Evolutionary conservation across 2,888 invertebrate species (phyloP).

Genomic region (Teleiodes luculella): DNA sequence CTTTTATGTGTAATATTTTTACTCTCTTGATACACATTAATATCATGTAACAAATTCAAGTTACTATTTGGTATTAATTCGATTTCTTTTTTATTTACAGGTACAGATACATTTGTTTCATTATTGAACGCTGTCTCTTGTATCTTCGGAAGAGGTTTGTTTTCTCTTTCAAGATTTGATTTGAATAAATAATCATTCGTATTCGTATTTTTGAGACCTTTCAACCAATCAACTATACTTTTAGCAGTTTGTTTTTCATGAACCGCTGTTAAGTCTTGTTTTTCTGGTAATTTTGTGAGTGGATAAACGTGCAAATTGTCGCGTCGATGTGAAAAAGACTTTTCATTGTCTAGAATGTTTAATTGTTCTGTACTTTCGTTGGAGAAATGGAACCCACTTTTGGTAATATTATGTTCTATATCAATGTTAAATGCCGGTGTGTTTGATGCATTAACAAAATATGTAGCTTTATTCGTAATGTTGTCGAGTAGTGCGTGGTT

Average conservation of each 20-base stretch:
- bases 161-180: background rate
- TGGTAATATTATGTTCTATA: no score
- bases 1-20: background rate
- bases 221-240: background rate
- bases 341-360: no score
- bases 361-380: no score
- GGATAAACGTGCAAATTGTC: no score
- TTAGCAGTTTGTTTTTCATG: background rate
- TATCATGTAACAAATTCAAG: background rate
- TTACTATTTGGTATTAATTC: background rate
- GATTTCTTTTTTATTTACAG: no score
- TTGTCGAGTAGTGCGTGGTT: background rate
- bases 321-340: no score
- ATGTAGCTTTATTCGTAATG: background rate
- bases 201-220: background rate
- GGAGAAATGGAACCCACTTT: no score
- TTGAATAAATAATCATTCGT: background rate
- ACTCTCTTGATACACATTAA: background rate
- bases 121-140: background rate
- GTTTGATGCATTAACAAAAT: background rate
- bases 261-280: no score
- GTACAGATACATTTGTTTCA: background rate
- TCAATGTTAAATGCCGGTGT: no score
- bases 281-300: no score
- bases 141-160: background rate